Evolutionary conservation across 2,888 invertebrate genomes (phyloP), one percentile per base, ranked within the genome.

Genomic region (Mactromeris polynyma): DNA sequence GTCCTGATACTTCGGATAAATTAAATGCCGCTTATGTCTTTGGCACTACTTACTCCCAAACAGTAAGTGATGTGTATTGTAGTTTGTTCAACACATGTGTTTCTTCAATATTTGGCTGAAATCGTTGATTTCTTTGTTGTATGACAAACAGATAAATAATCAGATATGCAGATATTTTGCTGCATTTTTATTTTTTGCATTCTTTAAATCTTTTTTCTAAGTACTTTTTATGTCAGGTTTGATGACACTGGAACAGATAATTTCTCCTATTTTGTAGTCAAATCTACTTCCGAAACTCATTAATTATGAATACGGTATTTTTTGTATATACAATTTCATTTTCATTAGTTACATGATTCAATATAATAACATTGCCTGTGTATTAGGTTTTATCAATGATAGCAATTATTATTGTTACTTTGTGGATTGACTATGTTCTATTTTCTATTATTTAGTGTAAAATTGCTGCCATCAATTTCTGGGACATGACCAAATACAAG

Each of bases 1-100:
- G 97, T 93, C 91, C 94, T 2, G 95, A 94, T 80, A 93, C 95
- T 0, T 92, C 93, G 14, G 89, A 89, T 14, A 89, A 91, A 42
- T 90, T 96, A 51, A 94, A 97, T 93, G 96, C 96, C 40, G 96
- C 97, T 6, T 97, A 94, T 89, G 90, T 91, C 31, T 97, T 97
- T 93, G 97, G 97, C 26, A 96, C 96, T 17, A 93, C 94, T 26
- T 97, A 96, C 90, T 87, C 86, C 19, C 94, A 95, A 77, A 91
- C 93, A 33, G 96, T 96, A 91, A 94, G 94, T 92, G 14, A n/a
- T 64, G 1, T 17, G 17, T 64, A 17, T 64, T 64, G 6, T 64
- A 26, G 26, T 64, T 64, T 26, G 6, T 6, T 26, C 19, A 19
- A 9, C 2, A 9, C 51, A 21, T 6, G 40, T 46, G n/a, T 31